Percentiles rank a stretch among this genome's conserved stretches.
Conservation (phyloP, 2,113 vertebrate genomes). For the Passer montanus region DNA sequence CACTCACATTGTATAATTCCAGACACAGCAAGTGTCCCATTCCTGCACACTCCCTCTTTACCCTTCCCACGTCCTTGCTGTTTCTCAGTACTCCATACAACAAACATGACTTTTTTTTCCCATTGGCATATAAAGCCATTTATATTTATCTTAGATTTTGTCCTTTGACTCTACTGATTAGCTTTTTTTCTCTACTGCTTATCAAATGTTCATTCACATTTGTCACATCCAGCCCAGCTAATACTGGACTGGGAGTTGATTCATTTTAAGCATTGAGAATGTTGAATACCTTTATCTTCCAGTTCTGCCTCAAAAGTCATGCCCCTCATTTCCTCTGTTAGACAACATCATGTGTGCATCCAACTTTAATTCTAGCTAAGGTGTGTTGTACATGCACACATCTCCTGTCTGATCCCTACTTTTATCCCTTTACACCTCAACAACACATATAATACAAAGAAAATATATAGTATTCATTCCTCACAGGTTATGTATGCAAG, state of each 20-base stretch:
- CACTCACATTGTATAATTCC: fast-evolving
- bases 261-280: background rate
- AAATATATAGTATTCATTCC: background rate
- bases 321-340: background rate
- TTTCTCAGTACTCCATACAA: background rate
- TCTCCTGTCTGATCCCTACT: background rate
- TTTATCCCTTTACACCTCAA: background rate
- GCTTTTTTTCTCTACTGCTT: background rate
- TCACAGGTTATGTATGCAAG: background rate
- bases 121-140: background rate
- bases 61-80: background rate
- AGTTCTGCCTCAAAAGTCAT: background rate
- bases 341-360: background rate
- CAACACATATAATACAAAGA: background rate
- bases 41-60: background rate
- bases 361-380: background rate
- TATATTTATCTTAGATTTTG: background rate
- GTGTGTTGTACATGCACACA: background rate
- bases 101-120: background rate
- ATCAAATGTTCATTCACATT: background rate
- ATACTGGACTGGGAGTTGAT: background rate
- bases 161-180: constrained; percentile 4
- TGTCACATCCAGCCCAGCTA: background rate
- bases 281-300: background rate
- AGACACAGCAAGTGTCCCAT: background rate